These are phyloP conservation scores for mouse (Mus musculus) DNA, from an alignment of 2,113 vertebrate species.

Conservation along the genomic window GRCm39 chr1:38263501-38264000, in stretches of 20 bases:
- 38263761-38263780: not conserved
- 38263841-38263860: not conserved
- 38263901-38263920: not conserved
- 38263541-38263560: too few species aligned
- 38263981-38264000: not conserved
- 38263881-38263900: not conserved
- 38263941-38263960: not conserved
- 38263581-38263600: too few species aligned
- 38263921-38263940: constrained; percentile 17
- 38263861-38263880: not conserved
- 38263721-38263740: not conserved
- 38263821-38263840: not conserved
- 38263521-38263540: too few species aligned
- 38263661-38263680: not conserved
- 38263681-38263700: not conserved
- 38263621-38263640: not conserved
- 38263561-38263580: too few species aligned
- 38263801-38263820: not conserved
- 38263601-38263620: not conserved
- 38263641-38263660: not conserved
- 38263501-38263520: not conserved
- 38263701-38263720: not conserved
- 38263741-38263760: not conserved
- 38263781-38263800: too few species aligned
- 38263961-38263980: not conserved